Percentiles rank a stretch among this genome's conserved stretches.
phyloP scores from a whole-genome alignment of 1,140 invertebrate species.

The Neodiprion virginianus region DNA sequence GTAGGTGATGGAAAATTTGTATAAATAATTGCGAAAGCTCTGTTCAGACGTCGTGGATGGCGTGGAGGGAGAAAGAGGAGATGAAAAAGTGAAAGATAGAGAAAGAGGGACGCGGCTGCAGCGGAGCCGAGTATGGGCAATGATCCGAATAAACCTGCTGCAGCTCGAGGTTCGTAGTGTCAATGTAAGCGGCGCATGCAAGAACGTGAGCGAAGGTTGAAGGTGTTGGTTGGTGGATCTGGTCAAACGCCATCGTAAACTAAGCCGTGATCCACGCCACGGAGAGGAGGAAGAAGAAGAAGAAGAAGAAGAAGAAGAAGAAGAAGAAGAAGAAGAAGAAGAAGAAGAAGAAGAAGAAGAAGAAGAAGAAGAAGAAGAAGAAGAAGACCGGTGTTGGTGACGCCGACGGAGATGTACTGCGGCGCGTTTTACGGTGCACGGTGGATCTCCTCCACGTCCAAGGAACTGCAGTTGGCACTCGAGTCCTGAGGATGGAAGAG shows the following conservation, averaged over 20 bases:
- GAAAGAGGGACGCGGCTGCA: neutral
- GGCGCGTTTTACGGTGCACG: too few relatives aligned
- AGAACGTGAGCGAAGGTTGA: neutral
- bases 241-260: conserved; percentile 4
- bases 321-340: neutral
- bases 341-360: neutral
- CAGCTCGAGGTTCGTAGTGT: neutral
- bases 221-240: conserved; percentile 4
- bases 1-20: too few relatives aligned
- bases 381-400: too few relatives aligned
- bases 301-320: too few relatives aligned
- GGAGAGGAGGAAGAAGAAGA: neutral
- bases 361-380: neutral
- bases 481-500: too few relatives aligned
- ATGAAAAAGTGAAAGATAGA: too few relatives aligned
- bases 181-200: neutral
- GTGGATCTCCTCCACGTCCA: too few relatives aligned
- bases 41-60: too few relatives aligned
- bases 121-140: neutral
- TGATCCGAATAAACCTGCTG: neutral
- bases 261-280: neutral
- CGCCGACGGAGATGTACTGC: too few relatives aligned
- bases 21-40: too few relatives aligned
- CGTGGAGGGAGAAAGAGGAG: too few relatives aligned
- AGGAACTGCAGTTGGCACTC: too few relatives aligned